Percentiles rank a stretch among this genome's conserved stretches.
These are phyloP conservation scores for Pipistrellus pygmaeus DNA, from an alignment of 2,797 vertebrate genomes.

Conservation along the genomic window DNA sequence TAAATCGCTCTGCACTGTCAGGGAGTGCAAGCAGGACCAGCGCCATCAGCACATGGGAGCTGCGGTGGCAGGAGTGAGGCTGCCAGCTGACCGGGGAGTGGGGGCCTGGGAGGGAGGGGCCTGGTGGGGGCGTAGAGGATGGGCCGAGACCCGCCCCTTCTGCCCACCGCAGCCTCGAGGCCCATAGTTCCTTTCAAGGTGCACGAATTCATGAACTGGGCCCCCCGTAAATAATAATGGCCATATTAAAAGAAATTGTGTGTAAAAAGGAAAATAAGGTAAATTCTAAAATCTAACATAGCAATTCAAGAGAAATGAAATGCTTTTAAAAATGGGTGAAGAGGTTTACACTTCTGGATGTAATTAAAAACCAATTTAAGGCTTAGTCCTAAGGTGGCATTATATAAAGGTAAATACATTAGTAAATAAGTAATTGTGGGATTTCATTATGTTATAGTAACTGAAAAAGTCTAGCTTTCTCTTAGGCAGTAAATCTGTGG, in stretches of 20 bases:
- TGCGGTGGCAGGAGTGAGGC: no score
- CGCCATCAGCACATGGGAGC: no score
- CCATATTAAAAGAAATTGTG: slow-evolving; percentile 37
- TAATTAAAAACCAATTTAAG: slow-evolving; percentile 65
- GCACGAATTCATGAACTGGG: no score
- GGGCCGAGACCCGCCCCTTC: no score
- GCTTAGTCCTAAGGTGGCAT: neutral
- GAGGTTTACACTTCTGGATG: slow-evolving; percentile 16
- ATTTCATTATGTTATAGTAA: slow-evolving; percentile 17
- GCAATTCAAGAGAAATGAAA: neutral
- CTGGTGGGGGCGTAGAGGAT: no score
- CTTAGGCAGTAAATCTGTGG: slow-evolving; percentile 15
- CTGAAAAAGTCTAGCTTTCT: slow-evolving; percentile 51
- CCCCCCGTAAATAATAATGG: slow-evolving; percentile 23
- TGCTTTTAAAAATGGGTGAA: neutral
- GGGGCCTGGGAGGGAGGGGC: no score
- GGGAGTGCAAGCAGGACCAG: no score
- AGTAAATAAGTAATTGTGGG: neutral
- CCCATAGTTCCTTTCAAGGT: no score
- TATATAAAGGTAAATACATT: slow-evolving; percentile 33
- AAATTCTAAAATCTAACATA: slow-evolving; percentile 11
- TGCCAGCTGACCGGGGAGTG: no score
- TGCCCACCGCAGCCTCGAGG: no score
- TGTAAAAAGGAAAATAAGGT: slow-evolving; percentile 46
- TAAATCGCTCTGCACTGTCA: neutral